Percentiles rank a stretch among this genome's conserved stretches.
Evolutionary conservation across 2,797 vertebrate species (phyloP).

Genomic region (Prionace glauca): DNA sequence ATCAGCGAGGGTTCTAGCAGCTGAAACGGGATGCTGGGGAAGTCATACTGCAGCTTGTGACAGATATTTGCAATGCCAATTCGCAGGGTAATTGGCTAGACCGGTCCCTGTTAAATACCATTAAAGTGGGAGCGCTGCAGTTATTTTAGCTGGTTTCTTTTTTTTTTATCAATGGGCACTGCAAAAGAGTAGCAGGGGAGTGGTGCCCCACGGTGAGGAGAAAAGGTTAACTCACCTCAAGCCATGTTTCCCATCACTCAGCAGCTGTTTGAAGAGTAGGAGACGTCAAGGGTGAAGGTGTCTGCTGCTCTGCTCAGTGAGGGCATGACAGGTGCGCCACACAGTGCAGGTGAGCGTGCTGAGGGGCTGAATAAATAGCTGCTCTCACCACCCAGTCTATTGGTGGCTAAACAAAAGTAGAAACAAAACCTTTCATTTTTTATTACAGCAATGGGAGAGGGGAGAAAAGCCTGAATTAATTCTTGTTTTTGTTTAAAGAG

Average conservation of each 20-base stretch:
- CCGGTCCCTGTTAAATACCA: background rate
- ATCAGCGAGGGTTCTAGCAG: background rate
- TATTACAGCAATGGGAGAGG: background rate
- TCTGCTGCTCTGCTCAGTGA: background rate
- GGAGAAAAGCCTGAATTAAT: background rate
- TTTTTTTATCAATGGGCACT: background rate
- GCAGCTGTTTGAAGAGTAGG: background rate
- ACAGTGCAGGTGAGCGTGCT: background rate
- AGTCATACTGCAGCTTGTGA: background rate
- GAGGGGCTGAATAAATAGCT: background rate
- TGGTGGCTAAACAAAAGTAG: background rate
- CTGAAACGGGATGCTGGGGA: background rate
- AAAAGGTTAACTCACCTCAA: background rate
- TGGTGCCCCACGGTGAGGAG: background rate
- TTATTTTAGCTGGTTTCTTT: background rate
- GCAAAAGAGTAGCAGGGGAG: background rate
- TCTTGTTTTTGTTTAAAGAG: background rate
- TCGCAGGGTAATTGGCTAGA: constrained; percentile 2
- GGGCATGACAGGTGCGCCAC: background rate
- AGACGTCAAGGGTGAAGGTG: background rate
- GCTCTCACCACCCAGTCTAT: background rate
- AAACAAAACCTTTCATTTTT: background rate
- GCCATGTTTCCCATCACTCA: background rate
- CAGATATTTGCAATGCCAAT: background rate
- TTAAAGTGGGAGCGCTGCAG: background rate